These are phyloP conservation scores for Austrofundulus limnaeus DNA, from an alignment of 2,113 vertebrate species.

Conservation along the genomic window DNA sequence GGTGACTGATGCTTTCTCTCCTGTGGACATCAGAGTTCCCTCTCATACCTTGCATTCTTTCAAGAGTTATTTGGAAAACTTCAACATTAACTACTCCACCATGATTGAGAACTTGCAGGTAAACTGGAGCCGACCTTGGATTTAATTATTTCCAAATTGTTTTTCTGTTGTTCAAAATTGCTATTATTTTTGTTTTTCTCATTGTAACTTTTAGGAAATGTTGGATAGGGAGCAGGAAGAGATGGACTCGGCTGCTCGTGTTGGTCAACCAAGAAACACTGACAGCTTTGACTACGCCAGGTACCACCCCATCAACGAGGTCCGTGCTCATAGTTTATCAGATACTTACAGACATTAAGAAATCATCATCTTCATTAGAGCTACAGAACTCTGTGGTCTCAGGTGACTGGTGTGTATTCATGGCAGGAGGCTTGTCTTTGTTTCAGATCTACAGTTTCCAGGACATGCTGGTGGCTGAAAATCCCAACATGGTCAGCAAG, in stretches of 20 bases:
- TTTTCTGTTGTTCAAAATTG: background rate
- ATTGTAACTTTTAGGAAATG: constrained; percentile 80
- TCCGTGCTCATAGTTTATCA: constrained; percentile 37
- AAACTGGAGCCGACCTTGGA: background rate
- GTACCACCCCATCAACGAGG: constrained; percentile 87
- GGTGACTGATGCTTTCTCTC: constrained; percentile 59
- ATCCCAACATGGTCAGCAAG: constrained; percentile 85
- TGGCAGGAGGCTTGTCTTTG: background rate
- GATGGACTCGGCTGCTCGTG: constrained; percentile 70
- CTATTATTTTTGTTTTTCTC: background rate
- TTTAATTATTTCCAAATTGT: background rate
- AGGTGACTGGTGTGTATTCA: background rate
- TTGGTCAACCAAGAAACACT: constrained; percentile 65
- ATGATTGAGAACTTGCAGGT: constrained; percentile 92
- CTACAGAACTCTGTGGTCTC: background rate
- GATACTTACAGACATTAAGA: background rate
- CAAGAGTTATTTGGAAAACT: constrained; percentile 80
- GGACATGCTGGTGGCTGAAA: constrained; percentile 83
- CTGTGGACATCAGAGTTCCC: constrained; percentile 84
- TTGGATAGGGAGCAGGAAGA: constrained; percentile 82
- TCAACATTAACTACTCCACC: constrained; percentile 76
- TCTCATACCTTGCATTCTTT: constrained; percentile 73
- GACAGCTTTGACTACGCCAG: constrained; percentile 78
- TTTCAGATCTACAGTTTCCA: constrained; percentile 89
- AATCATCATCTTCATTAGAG: background rate